phyloP scores from a whole-genome alignment of 2,888 invertebrate species.

The Cheilosia grossa region DNA sequence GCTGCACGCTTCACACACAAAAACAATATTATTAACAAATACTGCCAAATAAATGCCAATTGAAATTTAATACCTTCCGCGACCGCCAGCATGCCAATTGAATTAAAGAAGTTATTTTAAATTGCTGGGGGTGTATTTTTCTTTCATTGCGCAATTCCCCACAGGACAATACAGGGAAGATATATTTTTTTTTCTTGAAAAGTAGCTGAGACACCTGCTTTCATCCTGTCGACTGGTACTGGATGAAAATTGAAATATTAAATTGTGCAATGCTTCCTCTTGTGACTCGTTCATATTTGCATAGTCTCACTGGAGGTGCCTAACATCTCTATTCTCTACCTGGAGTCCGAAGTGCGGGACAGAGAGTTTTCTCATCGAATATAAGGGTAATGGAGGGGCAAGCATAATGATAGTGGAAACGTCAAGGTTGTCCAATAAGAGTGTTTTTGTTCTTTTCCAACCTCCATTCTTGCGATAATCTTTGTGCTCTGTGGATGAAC shows the following conservation, averaged over 20 bases:
- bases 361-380: conserved; percentile 15
- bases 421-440: conserved; percentile 5
- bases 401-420: conserved; percentile 36
- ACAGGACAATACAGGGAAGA: background rate
- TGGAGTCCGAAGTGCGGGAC: background rate
- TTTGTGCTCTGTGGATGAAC: conserved; percentile 6
- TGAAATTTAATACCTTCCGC: conserved; percentile 32
- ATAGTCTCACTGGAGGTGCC: conserved; percentile 22
- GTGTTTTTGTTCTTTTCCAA: background rate
- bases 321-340: background rate
- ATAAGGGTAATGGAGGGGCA: conserved; percentile 24
- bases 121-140: background rate
- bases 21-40: conserved; percentile 6
- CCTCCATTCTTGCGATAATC: conserved; percentile 6
- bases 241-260: conserved; percentile 51
- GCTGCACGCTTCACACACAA: background rate
- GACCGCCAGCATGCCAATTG: conserved; percentile 32
- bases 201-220: conserved; percentile 37
- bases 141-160: background rate
- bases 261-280: conserved; percentile 34
- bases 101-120: conserved; percentile 24
- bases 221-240: conserved; percentile 18
- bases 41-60: conserved; percentile 19
- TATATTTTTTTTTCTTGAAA: background rate
- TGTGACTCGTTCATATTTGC: conserved; percentile 15